Evolutionary conservation across 2,797 vertebrate species (phyloP), one percentile per base, ranked within the genome.

Genomic region (Xyrichtys novacula): DNA sequence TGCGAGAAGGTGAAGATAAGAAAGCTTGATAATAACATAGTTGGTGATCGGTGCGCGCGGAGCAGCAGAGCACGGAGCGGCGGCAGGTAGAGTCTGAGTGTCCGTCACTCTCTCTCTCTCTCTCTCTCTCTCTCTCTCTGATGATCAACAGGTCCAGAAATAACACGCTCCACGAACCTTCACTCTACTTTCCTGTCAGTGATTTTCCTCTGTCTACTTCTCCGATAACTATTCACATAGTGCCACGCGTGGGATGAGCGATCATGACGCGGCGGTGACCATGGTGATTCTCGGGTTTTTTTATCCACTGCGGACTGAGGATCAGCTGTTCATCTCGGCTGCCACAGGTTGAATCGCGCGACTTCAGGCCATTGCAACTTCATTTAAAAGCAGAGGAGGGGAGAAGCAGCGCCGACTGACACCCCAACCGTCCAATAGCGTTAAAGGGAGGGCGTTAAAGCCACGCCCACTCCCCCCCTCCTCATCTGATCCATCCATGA

Each of bases 301-400:
- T 77, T 86, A 89, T 93, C 87, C 90, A 76, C 82, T 63, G 78
- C 55, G 65, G 34, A n/a, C n/a, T n/a, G 58, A 77, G 71, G 85
- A 84, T 73, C 86, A 85, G 78, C 81, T 86, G 85, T 48, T 87
- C 86, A 85, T 85, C 52, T 48, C 76, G 58, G 69, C 66, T 80
- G 76, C 89, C 78, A 85, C 92, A 92, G 90, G 90, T 92, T 87
- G 81, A 91, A 65, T 85, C 61, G 52, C 64, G 74, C 63, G 71
- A 15, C 62, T 81, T n/a, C n/a, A n/a, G n/a, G n/a, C 86, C 88
- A 86, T 85, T 84, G 88, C 80, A 59, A 78, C 84, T 72, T 72
- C 65, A 84, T 92, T 93, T 93, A 91, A 93, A 90, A 88, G 78
- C 69, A 59, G 68, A 85, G 90, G 87, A 67, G 86, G 90, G 90